These are phyloP conservation scores for Perodicticus potto DNA, from an alignment of 2,797 vertebrate species.

Conservation along the genomic window DNA sequence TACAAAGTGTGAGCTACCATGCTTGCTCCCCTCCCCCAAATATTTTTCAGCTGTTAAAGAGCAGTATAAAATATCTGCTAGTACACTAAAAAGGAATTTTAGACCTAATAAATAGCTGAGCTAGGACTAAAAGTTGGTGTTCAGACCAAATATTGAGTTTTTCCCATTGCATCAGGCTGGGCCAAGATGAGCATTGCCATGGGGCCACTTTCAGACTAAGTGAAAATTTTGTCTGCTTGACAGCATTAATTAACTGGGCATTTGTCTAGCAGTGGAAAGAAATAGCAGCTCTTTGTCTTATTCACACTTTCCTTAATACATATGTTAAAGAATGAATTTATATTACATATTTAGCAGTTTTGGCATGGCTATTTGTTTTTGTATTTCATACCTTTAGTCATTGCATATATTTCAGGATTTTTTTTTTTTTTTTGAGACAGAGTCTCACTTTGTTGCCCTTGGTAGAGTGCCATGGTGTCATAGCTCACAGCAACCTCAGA, in stretches of 20 bases:
- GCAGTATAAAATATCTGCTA: not conserved
- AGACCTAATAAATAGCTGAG: not conserved
- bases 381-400: not conserved
- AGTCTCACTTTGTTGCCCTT: too few relatives aligned
- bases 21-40: too few relatives aligned
- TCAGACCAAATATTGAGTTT: not conserved
- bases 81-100: not conserved
- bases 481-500: too few relatives aligned
- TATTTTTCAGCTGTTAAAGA: not conserved
- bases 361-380: slow-evolving; percentile 18
- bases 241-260: not conserved
- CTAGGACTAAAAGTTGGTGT: not conserved
- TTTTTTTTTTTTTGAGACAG: not conserved
- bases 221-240: not conserved
- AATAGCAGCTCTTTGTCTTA: not conserved
- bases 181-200: not conserved
- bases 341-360: not conserved
- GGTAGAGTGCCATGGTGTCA: too few relatives aligned
- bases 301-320: not conserved
- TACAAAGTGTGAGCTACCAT: not conserved
- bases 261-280: not conserved
- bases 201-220: not conserved
- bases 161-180: not conserved
- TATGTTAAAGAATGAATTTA: not conserved
- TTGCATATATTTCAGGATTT: not conserved